These are phyloP conservation scores for Hyposoter didymator DNA, from an alignment of 2,888 invertebrate species.

Conservation along the genomic window DNA sequence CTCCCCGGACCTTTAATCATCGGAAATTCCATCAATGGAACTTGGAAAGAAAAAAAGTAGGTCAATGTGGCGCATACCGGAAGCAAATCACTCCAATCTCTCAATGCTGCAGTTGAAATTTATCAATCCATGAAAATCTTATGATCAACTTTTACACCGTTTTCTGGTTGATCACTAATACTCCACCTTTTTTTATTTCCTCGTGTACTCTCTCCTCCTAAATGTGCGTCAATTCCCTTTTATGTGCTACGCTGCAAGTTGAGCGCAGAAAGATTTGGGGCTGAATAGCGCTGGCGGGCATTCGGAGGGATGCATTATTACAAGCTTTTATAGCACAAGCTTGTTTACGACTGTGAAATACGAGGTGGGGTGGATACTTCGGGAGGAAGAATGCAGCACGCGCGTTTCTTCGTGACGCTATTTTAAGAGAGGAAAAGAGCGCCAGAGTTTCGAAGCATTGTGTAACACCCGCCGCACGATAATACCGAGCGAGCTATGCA, in stretches of 20 bases:
- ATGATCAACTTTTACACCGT: neutral
- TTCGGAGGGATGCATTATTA: conserved; percentile 73
- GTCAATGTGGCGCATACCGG: neutral
- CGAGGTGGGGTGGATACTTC: conserved; percentile 46
- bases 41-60: neutral
- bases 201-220: neutral
- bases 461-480: conserved; percentile 44
- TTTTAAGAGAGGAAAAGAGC: conserved; percentile 16
- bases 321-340: conserved; percentile 71
- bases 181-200: conserved; percentile 18
- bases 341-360: conserved; percentile 74
- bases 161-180: conserved; percentile 8
- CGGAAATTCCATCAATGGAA: neutral
- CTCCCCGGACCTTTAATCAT: neutral
- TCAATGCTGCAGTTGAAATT: neutral
- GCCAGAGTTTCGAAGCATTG: conserved; percentile 24
- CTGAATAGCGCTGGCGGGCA: conserved; percentile 16
- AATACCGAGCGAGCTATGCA: conserved; percentile 51
- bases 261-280: conserved; percentile 37
- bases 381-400: conserved; percentile 39
- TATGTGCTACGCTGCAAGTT: conserved; percentile 11
- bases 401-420: conserved; percentile 43
- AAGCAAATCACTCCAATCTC: neutral
- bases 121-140: neutral
- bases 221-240: conserved; percentile 37